Base-by-base conservation (phyloP, 2,113 vertebrate genomes). In the Psilopogon haemacephalus region DNA sequence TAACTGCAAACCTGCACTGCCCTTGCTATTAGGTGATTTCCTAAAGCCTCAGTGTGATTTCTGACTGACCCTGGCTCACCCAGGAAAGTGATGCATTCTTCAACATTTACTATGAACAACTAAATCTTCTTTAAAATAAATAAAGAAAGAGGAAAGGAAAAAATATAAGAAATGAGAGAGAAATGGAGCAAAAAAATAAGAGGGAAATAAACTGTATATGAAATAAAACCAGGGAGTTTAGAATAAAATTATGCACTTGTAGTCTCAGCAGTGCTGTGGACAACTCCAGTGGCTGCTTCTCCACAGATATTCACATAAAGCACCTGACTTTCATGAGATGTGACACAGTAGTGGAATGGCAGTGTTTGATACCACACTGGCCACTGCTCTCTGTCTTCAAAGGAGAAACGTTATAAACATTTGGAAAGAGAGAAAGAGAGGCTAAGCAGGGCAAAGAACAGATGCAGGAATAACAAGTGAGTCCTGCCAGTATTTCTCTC, bases 361-460 rank as follows among this genome's bases (percentile, higher is more conserved):
- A 0, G 15, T 12, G 7, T 44, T 58, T 30, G 73, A 19, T 38
- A 64, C 11, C 0, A 1, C 1, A 0, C 23, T 24, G 32, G 7
- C 8, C 38, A 71, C 8, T 5, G 20, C 20, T 46, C 40, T 72
- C 42, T 5, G 18, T 30, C 58, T 65, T 70, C 77, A 28, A 21
- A 40, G 3, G 20, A 72, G 4, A 84, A 15, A 33, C 0, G 11
- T 60, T 19, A n/a, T n/a, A 56, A 84, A 52, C 32, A 48, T 14
- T 24, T 46, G 27, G 58, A 44, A n/a, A 60, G 21, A 60, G 35
- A 42, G 13, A 5, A 65, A 12, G 23, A 58, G 9, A 60, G 30
- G 40, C 10, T 54, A 21, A 73, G 28, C 8, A 18, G 16, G 18
- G 9, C 27, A 65, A 84, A 30, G 23, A 79, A 38, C 16, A 35